Evolutionary conservation across 1,140 invertebrate species (phyloP), one percentile per base, ranked within the genome.

Genomic region (Campoletis sonorensis): DNA sequence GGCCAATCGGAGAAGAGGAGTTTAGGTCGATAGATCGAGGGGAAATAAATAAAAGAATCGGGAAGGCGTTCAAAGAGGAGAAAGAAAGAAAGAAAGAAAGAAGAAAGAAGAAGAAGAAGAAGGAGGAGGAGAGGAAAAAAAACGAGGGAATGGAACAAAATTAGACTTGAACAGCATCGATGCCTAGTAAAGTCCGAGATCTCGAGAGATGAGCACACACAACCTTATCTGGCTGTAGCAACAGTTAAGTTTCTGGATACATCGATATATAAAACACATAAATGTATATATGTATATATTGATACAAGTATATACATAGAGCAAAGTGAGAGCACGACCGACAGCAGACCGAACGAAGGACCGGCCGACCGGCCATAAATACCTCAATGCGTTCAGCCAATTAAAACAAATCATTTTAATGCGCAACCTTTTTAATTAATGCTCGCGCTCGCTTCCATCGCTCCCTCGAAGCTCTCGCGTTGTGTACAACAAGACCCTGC

Each of bases 391-490:
- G 89, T 89, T 91, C 89, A 91, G 88, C 91, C 90, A 92, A 92
- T 92, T 92, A 92, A 92, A 92, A 91, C 91, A 92, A 92, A 92
- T 91, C 91, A 92, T 92, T 92, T 92, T 92, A 91, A 92, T 91
- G 90, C 90, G 88, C 90, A 92, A 92, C 90, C 90, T 92, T 92
- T 92, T 91, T 92, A 92, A 92, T 92, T 92, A 92, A 92, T 92
- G 90, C 88, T 85, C 89, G 87, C 85, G 87, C 87, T 88, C 87
- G 83, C 89, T 86, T 85, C 87, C 88, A 87, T 88, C 88, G 79
- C 80, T 88, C 86, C 84, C 83, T 86, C 84, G 54, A 51, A 77
- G 78, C 82, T 81, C 84, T 82, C 27, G 73, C 68, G 71, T 30
- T 79, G 75, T 83, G 82, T 86, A 84, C 83, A 86, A 86, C 84